These are phyloP conservation scores for Diloba caeruleocephala DNA, from an alignment of 2,888 invertebrate species.

Conservation along the genomic window DNA sequence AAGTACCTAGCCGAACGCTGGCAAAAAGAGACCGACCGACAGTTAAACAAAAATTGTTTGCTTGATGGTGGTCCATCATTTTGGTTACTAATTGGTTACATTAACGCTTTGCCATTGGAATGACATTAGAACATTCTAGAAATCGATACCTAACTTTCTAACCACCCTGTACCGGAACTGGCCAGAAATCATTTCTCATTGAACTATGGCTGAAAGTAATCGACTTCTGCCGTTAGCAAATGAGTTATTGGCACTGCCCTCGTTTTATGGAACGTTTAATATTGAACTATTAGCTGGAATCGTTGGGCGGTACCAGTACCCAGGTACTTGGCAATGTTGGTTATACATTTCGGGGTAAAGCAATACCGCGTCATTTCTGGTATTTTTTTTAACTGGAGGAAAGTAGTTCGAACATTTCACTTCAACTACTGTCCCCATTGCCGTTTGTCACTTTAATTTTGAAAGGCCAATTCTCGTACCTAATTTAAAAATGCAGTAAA, in stretches of 20 bases:
- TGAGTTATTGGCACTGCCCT: conserved; percentile 23
- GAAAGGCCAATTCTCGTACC: too few relatives aligned
- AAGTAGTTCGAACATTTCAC: too few relatives aligned
- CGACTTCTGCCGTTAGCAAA: conserved; percentile 23
- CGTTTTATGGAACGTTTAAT: conserved; percentile 29
- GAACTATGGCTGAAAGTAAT: conserved; percentile 20
- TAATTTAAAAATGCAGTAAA: too few relatives aligned
- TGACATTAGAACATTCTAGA: neutral
- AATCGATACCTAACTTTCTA: neutral
- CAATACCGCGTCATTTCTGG: neutral
- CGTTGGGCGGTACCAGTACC: conserved; percentile 8
- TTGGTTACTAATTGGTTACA: too few relatives aligned
- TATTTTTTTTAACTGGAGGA: too few relatives aligned
- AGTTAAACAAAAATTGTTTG: too few relatives aligned
- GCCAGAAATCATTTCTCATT: conserved; percentile 18
- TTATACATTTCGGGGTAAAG: conserved; percentile 14
- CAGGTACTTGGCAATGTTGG: conserved; percentile 6
- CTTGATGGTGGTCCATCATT: too few relatives aligned
- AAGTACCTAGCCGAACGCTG: too few relatives aligned
- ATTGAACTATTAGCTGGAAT: conserved; percentile 29
- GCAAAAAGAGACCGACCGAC: too few relatives aligned
- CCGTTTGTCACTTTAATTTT: too few relatives aligned
- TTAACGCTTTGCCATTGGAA: too few relatives aligned
- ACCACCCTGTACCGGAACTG: neutral
- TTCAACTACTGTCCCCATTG: too few relatives aligned